Percentiles rank a stretch among this genome's conserved stretches.
Conservation (phyloP, 1,140 invertebrate species). For the Dreissena polymorpha region DNA sequence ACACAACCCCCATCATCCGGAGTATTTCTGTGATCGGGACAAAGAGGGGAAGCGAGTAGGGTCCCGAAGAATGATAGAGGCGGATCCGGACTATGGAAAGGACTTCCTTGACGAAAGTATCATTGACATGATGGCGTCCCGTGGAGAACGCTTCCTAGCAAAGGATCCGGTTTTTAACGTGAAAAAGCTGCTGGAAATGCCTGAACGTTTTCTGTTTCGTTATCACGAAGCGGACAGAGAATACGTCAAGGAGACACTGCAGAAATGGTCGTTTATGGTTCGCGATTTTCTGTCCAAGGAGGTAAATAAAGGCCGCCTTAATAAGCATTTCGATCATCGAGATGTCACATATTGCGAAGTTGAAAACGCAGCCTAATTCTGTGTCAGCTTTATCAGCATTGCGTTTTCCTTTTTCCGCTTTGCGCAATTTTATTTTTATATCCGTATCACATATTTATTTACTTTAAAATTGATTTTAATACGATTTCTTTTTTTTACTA, state of each 20-base stretch:
- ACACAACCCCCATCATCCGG: slow-evolving; percentile 48
- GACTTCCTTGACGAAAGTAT: slow-evolving; percentile 45
- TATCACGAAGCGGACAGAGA: slow-evolving; percentile 33
- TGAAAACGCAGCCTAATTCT: no score
- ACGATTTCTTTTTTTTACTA: no score
- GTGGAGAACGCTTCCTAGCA: slow-evolving; percentile 32
- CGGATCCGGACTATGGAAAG: not conserved
- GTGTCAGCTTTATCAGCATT: no score
- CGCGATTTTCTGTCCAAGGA: slow-evolving; percentile 8
- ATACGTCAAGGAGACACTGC: slow-evolving; percentile 7
- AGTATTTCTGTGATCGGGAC: slow-evolving; percentile 43
- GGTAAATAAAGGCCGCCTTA: slow-evolving; percentile 6
- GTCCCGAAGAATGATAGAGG: not conserved
- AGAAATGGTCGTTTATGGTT: slow-evolving; percentile 5
- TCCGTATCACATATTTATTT: no score
- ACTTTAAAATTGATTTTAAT: no score
- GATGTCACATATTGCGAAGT: no score
- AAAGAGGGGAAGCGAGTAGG: slow-evolving; percentile 17
- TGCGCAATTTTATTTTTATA: no score
- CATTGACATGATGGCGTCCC: slow-evolving; percentile 46
- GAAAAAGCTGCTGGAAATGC: slow-evolving; percentile 37
- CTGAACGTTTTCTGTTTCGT: slow-evolving; percentile 24
- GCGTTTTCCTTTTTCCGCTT: no score
- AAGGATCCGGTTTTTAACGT: slow-evolving; percentile 33
- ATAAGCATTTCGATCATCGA: slow-evolving; percentile 20